phyloP scores from a whole-genome alignment of 2,113 vertebrate species.

The Heteronetta atricapilla region DNA sequence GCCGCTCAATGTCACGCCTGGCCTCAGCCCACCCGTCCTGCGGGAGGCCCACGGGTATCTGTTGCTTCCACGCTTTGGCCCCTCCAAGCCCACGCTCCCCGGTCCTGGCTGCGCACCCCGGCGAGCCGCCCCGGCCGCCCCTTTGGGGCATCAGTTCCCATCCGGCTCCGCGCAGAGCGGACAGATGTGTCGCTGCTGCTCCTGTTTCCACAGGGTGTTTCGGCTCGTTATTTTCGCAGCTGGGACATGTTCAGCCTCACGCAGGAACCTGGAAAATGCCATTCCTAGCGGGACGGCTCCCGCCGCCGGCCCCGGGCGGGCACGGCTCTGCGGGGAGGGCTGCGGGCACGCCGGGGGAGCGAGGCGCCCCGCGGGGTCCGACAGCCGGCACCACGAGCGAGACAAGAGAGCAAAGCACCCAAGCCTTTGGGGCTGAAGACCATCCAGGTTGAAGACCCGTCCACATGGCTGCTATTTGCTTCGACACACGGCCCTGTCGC shows the following conservation, averaged over 20 bases:
- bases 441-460: no score
- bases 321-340: not conserved
- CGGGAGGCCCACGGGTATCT: not conserved
- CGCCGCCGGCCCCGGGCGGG: not conserved
- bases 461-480: not conserved
- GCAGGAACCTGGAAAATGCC: slow-evolving; percentile 51
- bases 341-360: fast-evolving
- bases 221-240: slow-evolving; percentile 51
- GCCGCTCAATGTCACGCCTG: not conserved
- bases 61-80: not conserved
- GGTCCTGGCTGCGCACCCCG: not conserved
- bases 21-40: not conserved
- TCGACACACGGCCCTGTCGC: not conserved
- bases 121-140: not conserved
- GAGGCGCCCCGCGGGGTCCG: not conserved
- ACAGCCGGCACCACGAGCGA: fast-evolving
- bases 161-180: slow-evolving; percentile 31
- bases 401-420: not conserved
- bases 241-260: slow-evolving; percentile 53
- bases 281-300: slow-evolving; percentile 8
- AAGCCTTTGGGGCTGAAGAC: not conserved
- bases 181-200: slow-evolving; percentile 61
- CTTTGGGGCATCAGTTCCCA: slow-evolving; percentile 25
- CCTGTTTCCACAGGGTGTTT: slow-evolving; percentile 17
- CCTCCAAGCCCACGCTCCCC: not conserved